Conservation (phyloP, 2,113 vertebrate genomes). For the Cephalopholis sonnerati region DNA sequence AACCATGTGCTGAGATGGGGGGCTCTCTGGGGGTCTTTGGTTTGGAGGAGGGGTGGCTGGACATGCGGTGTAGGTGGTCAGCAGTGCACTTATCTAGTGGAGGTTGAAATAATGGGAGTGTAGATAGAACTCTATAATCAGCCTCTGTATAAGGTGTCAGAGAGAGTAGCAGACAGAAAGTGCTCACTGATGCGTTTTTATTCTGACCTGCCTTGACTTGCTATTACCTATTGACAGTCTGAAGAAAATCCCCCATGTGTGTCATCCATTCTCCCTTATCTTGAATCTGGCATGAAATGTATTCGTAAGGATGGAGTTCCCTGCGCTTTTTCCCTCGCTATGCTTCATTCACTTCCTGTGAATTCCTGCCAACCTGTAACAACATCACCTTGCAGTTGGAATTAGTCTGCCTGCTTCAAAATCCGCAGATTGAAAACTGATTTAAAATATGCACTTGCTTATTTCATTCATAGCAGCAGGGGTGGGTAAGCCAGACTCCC, state of each 20-base stretch:
- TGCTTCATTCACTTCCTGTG: conserved; percentile 22
- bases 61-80: conserved; percentile 18
- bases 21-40: conserved; percentile 34
- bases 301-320: conserved; percentile 48
- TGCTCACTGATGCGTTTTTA: conserved; percentile 22
- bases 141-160: neutral
- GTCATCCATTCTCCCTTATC: conserved; percentile 30
- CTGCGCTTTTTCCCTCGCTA: conserved; percentile 13
- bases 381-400: conserved; percentile 17
- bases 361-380: conserved; percentile 31
- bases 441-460: conserved; percentile 27
- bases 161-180: neutral
- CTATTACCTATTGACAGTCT: conserved; percentile 27
- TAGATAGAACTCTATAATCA: conserved; percentile 9
- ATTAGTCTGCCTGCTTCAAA: neutral
- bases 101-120: conserved; percentile 21
- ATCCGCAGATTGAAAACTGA: conserved; percentile 18
- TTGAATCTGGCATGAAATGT: conserved; percentile 36
- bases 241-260: conserved; percentile 28
- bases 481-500: neutral
- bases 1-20: conserved; percentile 49
- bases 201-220: conserved; percentile 25
- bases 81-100: neutral
- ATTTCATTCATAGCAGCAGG: conserved; percentile 8
- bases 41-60: conserved; percentile 37